A percentile compares a stretch with the other conserved stretches of the same genome.
phyloP scores from a whole-genome alignment of 1,140 invertebrate species.

The Dendroctonus valens region DNA sequence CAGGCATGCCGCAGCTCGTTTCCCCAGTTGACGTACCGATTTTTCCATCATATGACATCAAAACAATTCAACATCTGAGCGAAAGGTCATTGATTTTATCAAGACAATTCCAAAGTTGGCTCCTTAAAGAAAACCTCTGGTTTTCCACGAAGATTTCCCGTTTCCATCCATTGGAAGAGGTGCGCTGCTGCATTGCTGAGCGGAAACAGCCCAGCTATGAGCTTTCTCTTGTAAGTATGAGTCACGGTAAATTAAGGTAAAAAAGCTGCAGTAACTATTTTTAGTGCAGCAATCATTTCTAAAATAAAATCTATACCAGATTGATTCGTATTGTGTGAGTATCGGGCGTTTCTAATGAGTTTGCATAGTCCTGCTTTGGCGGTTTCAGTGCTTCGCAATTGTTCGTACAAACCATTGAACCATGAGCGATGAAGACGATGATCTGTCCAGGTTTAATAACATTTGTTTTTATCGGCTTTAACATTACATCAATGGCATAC shows the following conservation, averaged over 20 bases:
- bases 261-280: conserved; percentile 27
- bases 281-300: conserved; percentile 26
- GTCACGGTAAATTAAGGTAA: conserved; percentile 26
- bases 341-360: not conserved
- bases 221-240: conserved; percentile 52
- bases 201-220: conserved; percentile 43
- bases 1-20: too few species aligned
- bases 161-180: not conserved
- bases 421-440: conserved; percentile 21
- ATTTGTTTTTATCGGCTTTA: conserved; percentile 16
- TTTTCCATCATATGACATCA: conserved; percentile 28
- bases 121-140: not conserved
- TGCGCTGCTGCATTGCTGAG: conserved; percentile 6
- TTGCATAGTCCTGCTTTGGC: not conserved
- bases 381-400: not conserved
- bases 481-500: too few species aligned
- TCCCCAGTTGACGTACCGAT: not conserved
- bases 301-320: conserved; percentile 26
- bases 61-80: conserved; percentile 33
- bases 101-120: conserved; percentile 16
- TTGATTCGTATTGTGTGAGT: conserved; percentile 14
- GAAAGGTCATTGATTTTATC: conserved; percentile 33
- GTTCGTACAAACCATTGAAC: not conserved
- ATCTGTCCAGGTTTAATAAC: conserved; percentile 14
- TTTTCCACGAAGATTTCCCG: not conserved